Evolutionary conservation across 2,888 invertebrate species (phyloP), one percentile per base, ranked within the genome.

Genomic region (Blastobasis lacticolella): DNA sequence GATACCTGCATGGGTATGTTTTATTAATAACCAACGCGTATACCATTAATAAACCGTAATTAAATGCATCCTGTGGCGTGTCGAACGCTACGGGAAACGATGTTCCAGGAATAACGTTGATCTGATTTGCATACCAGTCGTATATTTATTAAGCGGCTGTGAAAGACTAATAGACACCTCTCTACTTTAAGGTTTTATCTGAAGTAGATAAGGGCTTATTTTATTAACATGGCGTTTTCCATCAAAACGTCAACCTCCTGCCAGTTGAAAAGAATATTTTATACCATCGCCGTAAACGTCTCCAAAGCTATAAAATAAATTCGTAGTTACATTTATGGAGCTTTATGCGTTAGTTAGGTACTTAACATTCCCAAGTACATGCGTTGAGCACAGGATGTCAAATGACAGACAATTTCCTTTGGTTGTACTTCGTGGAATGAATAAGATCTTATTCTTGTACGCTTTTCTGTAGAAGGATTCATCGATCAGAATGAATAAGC

Each of bases 31-130:
- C 23, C 23, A 23, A 23, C 23, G 23, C 23, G 23, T 23, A 23
- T 23, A 56, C 66, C 61, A 74, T 74, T 71, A 74, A 72, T 73
- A 67, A 64, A 57, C 67, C 53, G 63, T 69, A 69, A 73, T 71
- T 74, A 69, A 70, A 66, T 60, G 57, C 60, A 73, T 72, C 66
- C 67, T 66, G 64, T 58, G 54, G 54, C 49, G 51, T 54, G 60
- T 62, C 55, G 58, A 57, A 57, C 56, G 55, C 55, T 46, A 54
- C 55, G 55, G 49, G 55, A 59, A 57, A 63, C 57, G 56, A 60
- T 60, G 53, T 49, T 51, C 59, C 48, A 61, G 63, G 59, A 59
- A 58, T 58, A 61, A 57, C 54, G 53, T 55, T 58, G 55, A 55
- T 60, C 63, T 59, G 56, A 70, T 71, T 71, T 67, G 63, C 70